Conservation (phyloP, 2,113 vertebrate species). For the Eulacestoma nigropectus region DNA sequence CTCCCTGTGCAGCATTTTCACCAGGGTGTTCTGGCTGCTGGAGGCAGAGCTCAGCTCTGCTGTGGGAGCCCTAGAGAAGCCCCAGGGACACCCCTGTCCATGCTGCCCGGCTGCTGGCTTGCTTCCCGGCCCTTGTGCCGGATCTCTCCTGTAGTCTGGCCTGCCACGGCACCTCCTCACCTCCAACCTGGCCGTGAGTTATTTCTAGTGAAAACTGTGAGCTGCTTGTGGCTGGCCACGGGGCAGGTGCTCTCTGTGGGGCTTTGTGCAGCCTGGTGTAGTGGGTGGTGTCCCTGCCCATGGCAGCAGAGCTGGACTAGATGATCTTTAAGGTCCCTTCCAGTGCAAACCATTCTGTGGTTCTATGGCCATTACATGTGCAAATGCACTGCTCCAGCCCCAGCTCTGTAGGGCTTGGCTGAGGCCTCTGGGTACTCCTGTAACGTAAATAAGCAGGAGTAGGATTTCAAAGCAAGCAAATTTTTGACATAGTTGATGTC, state of each 20-base stretch:
- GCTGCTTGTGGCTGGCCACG: background rate
- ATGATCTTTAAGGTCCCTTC: background rate
- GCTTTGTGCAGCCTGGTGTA: background rate
- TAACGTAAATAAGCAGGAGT: slow-evolving; percentile 16
- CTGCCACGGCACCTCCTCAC: background rate
- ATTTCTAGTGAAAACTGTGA: background rate
- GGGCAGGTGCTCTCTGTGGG: background rate
- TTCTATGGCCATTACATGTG: background rate
- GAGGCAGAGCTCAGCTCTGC: background rate
- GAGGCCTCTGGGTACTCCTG: background rate
- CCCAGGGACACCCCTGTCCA: background rate
- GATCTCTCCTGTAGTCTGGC: background rate
- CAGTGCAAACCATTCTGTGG: background rate
- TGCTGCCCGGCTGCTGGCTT: background rate
- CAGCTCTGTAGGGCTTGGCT: background rate
- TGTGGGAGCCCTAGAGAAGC: background rate
- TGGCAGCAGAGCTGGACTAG: background rate
- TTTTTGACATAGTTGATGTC: slow-evolving; percentile 14
- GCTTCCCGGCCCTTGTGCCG: background rate
- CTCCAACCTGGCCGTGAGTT: background rate
- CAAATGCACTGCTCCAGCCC: background rate
- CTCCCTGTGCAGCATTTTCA: fast-evolving
- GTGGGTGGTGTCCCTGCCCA: background rate
- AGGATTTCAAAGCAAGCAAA: slow-evolving; percentile 26
- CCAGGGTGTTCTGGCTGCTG: background rate